Evolutionary conservation across 2,113 vertebrate species (phyloP), one percentile per base, ranked within the genome.

Genomic region (Prietella phreatophila): DNA sequence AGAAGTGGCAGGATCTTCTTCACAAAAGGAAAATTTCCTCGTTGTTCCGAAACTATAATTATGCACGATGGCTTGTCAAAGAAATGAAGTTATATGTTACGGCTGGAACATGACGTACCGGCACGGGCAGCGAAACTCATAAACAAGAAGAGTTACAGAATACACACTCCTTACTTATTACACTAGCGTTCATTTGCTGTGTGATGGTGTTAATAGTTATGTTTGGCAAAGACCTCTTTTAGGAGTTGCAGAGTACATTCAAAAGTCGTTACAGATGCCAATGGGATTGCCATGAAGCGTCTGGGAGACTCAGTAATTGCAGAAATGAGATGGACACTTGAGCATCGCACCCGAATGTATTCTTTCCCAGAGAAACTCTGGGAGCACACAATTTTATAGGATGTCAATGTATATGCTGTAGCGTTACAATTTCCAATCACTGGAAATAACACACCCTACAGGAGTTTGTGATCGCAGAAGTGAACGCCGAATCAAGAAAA

Each of bases 1-100:
- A 85, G 82, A 88, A 87, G 86, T 88, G 83, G 63, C 86, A 42
- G 67, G 86, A 85, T 90, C 79, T 85, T 55, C 71, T 85, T 78
- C 47, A 88, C 65, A 86, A 87, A 47, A 83, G 20, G 87, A 90
- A 79, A 81, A 75, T 14, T 27, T 56, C 22, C 76, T 86, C 67
- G 5, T 80, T 9, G 20, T 30, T 25, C 63, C 83, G 76, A 82
- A 82, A 63, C 78, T 83, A 33, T 27, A 56, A 63, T 42, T 56
- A 61, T 17, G 55, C 55, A 80, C 42, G 20, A 80, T 22, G 47
- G 20, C 4, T 47, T 53, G 86, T 87, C 67, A 89, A 60, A 80
- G 36, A 73, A 19, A 60, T 27, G 30, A 67, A 55, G 61, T 71
- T 65, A 50, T 55, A 42, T 19, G 10, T 11, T 53, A 79, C 27